Evolutionary conservation across 2,888 invertebrate genomes (phyloP).

Genomic region (Pyrrhosoma nymphula): DNA sequence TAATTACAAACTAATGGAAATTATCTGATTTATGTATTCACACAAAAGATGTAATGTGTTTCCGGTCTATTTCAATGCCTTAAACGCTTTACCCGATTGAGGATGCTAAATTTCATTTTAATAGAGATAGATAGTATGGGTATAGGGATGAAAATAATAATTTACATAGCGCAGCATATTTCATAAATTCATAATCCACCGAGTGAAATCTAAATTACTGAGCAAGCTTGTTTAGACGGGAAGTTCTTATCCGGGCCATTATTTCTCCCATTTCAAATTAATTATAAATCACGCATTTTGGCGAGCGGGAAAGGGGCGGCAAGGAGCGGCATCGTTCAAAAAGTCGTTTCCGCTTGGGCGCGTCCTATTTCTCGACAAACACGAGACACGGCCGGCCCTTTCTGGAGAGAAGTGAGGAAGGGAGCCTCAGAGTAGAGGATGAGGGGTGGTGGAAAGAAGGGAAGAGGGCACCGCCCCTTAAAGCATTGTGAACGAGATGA

Average conservation of each 20-base stretch:
- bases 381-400: not conserved
- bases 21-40: too few relatives aligned
- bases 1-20: too few relatives aligned
- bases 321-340: not conserved
- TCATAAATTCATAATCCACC: not conserved
- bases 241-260: not conserved
- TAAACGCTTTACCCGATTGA: too few relatives aligned
- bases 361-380: not conserved
- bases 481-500: not conserved
- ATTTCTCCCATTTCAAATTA: not conserved
- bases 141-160: not conserved
- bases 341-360: not conserved
- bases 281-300: not conserved
- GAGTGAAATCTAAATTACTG: not conserved
- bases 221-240: not conserved
- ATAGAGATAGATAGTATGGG: not conserved
- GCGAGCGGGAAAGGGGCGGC: not conserved
- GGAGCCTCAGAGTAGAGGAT: not conserved
- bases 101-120: not conserved
- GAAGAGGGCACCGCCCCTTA: not conserved
- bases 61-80: too few relatives aligned
- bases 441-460: not conserved
- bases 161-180: not conserved
- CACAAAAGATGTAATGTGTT: too few relatives aligned
- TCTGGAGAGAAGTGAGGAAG: not conserved